Evolutionary conservation across 2,888 invertebrate species (phyloP).

Genomic region (Epistrophella euchroma): DNA sequence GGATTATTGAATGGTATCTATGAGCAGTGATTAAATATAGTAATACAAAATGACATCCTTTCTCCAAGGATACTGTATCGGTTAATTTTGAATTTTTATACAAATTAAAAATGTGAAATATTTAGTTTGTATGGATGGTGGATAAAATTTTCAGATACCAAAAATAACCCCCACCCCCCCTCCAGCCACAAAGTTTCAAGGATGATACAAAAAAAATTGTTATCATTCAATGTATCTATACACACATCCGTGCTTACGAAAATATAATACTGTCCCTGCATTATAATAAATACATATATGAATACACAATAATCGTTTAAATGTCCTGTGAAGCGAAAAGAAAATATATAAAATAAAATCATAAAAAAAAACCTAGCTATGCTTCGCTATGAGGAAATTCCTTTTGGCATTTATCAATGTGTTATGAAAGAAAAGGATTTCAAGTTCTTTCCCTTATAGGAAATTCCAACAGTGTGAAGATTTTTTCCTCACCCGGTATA

Average conservation of each 20-base stretch:
- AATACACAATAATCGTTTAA: background rate
- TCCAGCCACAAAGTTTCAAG: constrained; percentile 10
- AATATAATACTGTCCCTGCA: constrained; percentile 3
- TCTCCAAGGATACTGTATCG: background rate
- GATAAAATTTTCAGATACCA: background rate
- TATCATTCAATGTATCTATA: constrained; percentile 12
- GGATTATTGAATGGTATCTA: constrained; percentile 64
- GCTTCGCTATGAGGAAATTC: constrained; percentile 24
- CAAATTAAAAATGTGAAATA: constrained; percentile 2
- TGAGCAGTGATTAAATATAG: constrained; percentile 33
- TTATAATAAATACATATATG: background rate
- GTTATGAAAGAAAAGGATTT: constrained; percentile 59
- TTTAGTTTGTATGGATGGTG: background rate
- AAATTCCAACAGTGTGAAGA: constrained; percentile 44
- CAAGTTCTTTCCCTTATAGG: constrained; percentile 40
- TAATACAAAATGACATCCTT: background rate
- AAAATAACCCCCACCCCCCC: background rate
- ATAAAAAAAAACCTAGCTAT: constrained; percentile 27
- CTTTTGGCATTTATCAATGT: constrained; percentile 34
- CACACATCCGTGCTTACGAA: constrained; percentile 11
- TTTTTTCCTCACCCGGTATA: constrained; percentile 13
- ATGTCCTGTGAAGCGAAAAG: constrained; percentile 28
- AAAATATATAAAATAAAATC: constrained; percentile 10
- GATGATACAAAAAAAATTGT: constrained; percentile 7
- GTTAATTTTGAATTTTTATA: background rate